Evolutionary conservation across 2,888 invertebrate genomes (phyloP).

Genomic region (Amphipyra tragopoginis): DNA sequence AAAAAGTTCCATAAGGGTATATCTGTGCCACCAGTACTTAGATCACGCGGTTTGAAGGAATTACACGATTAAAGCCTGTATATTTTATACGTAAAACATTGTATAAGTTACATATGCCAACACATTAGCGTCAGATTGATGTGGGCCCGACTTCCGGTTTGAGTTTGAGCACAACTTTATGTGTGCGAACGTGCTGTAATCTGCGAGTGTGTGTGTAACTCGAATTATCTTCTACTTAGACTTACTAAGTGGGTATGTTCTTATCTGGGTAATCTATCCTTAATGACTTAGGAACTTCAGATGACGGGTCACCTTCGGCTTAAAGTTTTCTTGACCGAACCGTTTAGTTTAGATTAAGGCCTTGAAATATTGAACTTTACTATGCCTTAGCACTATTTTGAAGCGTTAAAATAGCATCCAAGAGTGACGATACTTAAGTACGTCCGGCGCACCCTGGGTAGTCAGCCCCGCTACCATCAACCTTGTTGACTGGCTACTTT

Average conservation of each 20-base stretch:
- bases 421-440: no score
- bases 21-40: no score
- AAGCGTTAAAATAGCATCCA: no score
- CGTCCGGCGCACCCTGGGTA: no score
- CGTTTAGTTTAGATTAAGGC: not conserved
- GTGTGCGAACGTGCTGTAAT: conserved; percentile 66
- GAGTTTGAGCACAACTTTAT: conserved; percentile 68
- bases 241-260: conserved; percentile 54
- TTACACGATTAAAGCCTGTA: no score
- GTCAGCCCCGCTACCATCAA: no score
- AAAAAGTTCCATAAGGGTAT: no score
- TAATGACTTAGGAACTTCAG: conserved; percentile 49
- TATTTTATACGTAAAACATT: conserved; percentile 51
- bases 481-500: no score
- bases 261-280: conserved; percentile 55
- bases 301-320: conserved; percentile 43
- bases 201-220: conserved; percentile 56
- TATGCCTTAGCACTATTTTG: no score
- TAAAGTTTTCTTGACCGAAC: conserved; percentile 11
- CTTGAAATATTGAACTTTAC: no score
- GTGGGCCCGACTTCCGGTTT: conserved; percentile 68
- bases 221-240: conserved; percentile 60
- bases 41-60: no score
- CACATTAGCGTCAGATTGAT: conserved; percentile 65
- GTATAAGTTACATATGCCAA: conserved; percentile 58